These are phyloP conservation scores for Aquatica leii DNA, from an alignment of 2,888 invertebrate genomes.

Conservation along the genomic window DNA sequence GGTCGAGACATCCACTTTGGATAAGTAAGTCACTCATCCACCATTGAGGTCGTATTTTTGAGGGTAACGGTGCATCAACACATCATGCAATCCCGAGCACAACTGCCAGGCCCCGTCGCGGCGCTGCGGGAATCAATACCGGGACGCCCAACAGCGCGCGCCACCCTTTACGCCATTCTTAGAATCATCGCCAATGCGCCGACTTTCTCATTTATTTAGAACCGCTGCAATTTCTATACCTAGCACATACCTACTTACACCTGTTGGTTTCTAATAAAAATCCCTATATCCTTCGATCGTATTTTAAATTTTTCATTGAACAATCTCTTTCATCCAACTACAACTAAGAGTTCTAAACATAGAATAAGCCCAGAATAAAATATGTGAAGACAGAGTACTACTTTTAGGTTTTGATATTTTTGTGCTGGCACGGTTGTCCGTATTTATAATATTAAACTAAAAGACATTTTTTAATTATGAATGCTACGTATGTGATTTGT, in stretches of 20 bases:
- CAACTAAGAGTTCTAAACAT: slow-evolving; percentile 17
- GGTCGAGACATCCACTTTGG: slow-evolving; percentile 53
- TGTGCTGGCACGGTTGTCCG: not conserved
- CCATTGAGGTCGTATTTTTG: slow-evolving; percentile 38
- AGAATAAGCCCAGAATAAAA: slow-evolving; percentile 9
- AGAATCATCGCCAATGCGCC: slow-evolving; percentile 30
- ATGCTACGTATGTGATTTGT: too few species aligned
- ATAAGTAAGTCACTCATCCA: slow-evolving; percentile 35
- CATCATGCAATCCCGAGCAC: slow-evolving; percentile 33
- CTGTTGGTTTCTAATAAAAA: slow-evolving; percentile 27
- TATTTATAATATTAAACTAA: not conserved
- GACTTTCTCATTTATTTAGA: slow-evolving; percentile 34
- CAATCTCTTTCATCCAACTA: not conserved
- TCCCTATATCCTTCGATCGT: slow-evolving; percentile 9
- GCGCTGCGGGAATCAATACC: slow-evolving; percentile 45
- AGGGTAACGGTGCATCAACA: slow-evolving; percentile 43
- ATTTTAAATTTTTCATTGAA: slow-evolving; percentile 23
- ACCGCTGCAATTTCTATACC: slow-evolving; percentile 24
- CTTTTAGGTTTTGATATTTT: slow-evolving; percentile 11
- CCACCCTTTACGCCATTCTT: slow-evolving; percentile 35
- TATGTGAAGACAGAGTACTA: slow-evolving; percentile 1
- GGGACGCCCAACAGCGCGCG: slow-evolving; percentile 38
- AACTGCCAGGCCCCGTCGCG: slow-evolving; percentile 38
- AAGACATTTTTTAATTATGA: too few species aligned
- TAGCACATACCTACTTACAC: slow-evolving; percentile 23